Conservation (phyloP, 2,113 vertebrate genomes). For the Ptilorrhoa leucosticta region DNA sequence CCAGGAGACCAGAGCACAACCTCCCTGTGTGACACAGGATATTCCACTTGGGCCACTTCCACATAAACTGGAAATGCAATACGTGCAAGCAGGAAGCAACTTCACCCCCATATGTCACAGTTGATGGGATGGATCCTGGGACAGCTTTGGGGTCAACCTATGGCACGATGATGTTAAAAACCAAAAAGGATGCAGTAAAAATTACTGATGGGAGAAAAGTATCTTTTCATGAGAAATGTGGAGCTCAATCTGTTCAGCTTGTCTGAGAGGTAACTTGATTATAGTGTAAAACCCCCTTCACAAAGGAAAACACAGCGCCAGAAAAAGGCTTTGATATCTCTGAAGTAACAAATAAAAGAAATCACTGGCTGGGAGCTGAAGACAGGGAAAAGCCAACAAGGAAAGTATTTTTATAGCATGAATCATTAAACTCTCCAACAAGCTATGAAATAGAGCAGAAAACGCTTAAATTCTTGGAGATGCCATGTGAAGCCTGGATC, state of each 20-base stretch:
- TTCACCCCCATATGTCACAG: accelerated
- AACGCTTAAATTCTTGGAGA: background rate
- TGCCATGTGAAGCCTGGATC: background rate
- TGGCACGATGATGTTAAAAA: background rate
- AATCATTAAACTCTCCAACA: background rate
- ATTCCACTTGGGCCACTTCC: background rate
- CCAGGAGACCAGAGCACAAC: background rate
- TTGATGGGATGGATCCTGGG: background rate
- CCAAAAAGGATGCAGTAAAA: background rate
- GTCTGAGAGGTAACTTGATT: constrained; percentile 11
- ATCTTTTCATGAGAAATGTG: background rate
- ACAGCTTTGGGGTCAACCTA: background rate
- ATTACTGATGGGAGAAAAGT: background rate
- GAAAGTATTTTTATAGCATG: background rate
- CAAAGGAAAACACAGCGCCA: background rate
- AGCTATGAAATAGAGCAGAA: background rate
- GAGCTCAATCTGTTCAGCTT: background rate
- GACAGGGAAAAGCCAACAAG: background rate
- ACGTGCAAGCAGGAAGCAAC: accelerated
- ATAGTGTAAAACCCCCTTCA: background rate
- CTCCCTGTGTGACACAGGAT: background rate
- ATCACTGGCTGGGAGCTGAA: constrained; percentile 2
- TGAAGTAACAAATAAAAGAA: background rate
- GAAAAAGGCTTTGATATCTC: constrained; percentile 2
- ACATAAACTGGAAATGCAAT: background rate